phyloP scores from a whole-genome alignment of 2,113 vertebrate genomes.

The Pedionomus torquatus region DNA sequence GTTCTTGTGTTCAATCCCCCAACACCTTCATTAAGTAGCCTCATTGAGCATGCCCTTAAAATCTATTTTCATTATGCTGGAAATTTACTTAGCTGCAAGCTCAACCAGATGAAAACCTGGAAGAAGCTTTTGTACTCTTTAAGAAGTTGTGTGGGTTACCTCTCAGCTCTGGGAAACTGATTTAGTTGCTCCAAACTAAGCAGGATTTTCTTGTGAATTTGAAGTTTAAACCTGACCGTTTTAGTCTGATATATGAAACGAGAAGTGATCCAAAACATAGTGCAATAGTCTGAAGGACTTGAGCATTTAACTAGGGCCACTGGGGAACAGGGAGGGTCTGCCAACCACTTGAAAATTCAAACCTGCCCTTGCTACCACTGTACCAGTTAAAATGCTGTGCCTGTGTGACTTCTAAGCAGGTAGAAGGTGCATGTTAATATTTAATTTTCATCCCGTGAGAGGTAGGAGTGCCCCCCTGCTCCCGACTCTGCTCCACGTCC shows the following conservation, averaged over 20 bases:
- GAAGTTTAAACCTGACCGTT: neutral
- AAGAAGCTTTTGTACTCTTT: neutral
- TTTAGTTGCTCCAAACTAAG: neutral
- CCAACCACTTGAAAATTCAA: neutral
- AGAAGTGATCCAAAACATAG: neutral
- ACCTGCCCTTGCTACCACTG: rapidly evolving
- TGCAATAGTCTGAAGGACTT: neutral
- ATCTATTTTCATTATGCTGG: neutral
- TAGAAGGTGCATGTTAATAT: neutral
- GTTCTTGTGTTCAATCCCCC: neutral
- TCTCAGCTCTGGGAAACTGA: neutral
- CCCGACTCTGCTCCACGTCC: rapidly evolving
- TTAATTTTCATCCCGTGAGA: neutral
- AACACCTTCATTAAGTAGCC: neutral
- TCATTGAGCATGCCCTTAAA: neutral
- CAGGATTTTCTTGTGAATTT: neutral
- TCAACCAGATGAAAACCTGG: neutral
- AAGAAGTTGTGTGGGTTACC: neutral
- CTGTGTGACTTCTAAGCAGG: neutral
- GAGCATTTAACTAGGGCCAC: neutral
- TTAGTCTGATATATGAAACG: neutral
- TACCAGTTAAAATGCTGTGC: neutral
- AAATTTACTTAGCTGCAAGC: neutral
- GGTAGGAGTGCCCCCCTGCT: neutral
- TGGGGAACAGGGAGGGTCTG: neutral